phyloP scores from a whole-genome alignment of 2,888 invertebrate genomes.

The Athrips mouffetella region DNA sequence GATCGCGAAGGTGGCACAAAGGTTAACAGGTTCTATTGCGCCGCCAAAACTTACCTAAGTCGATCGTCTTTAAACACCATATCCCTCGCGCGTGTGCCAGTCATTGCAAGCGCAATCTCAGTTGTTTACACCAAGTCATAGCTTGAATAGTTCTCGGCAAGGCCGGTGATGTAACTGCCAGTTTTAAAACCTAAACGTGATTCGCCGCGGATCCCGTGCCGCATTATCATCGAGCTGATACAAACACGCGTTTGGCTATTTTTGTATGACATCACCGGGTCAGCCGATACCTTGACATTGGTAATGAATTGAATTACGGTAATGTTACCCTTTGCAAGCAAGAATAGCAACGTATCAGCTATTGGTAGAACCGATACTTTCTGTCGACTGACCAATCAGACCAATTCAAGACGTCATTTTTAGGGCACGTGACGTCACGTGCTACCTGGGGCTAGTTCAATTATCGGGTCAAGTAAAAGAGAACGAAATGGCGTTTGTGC shows the following conservation, averaged over 20 bases:
- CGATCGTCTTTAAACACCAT: background rate
- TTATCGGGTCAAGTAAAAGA: background rate
- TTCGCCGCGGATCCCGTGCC: slow-evolving; percentile 29
- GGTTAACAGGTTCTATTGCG: background rate
- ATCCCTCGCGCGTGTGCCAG: background rate
- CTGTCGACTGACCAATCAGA: too few relatives aligned
- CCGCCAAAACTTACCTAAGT: background rate
- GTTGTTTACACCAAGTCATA: slow-evolving; percentile 53
- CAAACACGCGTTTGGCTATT: slow-evolving; percentile 46
- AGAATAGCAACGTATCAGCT: too few relatives aligned
- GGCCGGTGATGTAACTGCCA: slow-evolving; percentile 75
- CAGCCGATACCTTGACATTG: slow-evolving; percentile 26
- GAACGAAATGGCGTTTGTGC: background rate
- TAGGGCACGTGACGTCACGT: too few relatives aligned
- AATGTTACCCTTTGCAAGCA: background rate
- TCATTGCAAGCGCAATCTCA: slow-evolving; percentile 38
- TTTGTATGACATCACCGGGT: slow-evolving; percentile 57
- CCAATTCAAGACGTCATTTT: too few relatives aligned
- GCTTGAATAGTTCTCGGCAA: slow-evolving; percentile 51
- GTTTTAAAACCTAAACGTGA: slow-evolving; percentile 63
- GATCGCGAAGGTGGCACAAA: background rate
- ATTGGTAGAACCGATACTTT: too few relatives aligned
- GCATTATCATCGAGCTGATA: slow-evolving; percentile 26
- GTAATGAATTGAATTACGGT: slow-evolving; percentile 19
- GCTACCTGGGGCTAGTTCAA: background rate